Evolutionary conservation across 2,888 invertebrate genomes (phyloP).

Genomic region (Beris chalybata): DNA sequence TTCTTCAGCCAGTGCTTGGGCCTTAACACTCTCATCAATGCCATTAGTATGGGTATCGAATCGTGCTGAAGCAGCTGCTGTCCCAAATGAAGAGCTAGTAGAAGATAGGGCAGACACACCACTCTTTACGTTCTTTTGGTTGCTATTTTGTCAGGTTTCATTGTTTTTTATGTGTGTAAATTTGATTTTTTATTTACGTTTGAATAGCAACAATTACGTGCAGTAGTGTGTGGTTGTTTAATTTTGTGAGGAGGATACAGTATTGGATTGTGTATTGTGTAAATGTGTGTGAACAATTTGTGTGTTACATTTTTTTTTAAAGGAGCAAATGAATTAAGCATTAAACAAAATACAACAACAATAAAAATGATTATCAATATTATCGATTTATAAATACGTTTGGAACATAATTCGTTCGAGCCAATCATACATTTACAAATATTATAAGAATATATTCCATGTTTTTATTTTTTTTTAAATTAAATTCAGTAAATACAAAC

Average conservation of each 20-base stretch:
- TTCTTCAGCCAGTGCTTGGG: conserved; percentile 91
- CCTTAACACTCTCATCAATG: conserved; percentile 82
- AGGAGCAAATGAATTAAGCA: conserved; percentile 26
- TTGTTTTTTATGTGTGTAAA: conserved; percentile 38
- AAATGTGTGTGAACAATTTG: background rate
- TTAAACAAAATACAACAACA: conserved; percentile 4
- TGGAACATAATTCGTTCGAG: too few species aligned
- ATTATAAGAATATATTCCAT: conserved; percentile 10
- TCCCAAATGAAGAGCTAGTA: conserved; percentile 86
- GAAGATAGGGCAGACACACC: conserved; percentile 86
- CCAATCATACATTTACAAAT: conserved; percentile 28
- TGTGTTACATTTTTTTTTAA: background rate
- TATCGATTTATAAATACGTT: too few species aligned
- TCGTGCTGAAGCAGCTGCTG: conserved; percentile 74
- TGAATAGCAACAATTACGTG: conserved; percentile 39
- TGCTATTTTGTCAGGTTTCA: conserved; percentile 62
- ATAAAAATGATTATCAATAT: conserved; percentile 3
- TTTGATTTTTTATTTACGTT: conserved; percentile 27
- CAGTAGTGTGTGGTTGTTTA: conserved; percentile 25
- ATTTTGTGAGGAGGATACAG: conserved; percentile 7
- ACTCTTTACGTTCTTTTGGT: conserved; percentile 86
- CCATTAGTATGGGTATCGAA: conserved; percentile 71
- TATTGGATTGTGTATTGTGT: conserved; percentile 10
- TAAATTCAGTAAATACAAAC: conserved; percentile 34
- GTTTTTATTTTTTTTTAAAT: conserved; percentile 29